Percentiles rank a stretch among this genome's conserved stretches.
Conservation (phyloP, 64 coral and sea anemone genomes). For the Pocillopora verrucosa region DNA sequence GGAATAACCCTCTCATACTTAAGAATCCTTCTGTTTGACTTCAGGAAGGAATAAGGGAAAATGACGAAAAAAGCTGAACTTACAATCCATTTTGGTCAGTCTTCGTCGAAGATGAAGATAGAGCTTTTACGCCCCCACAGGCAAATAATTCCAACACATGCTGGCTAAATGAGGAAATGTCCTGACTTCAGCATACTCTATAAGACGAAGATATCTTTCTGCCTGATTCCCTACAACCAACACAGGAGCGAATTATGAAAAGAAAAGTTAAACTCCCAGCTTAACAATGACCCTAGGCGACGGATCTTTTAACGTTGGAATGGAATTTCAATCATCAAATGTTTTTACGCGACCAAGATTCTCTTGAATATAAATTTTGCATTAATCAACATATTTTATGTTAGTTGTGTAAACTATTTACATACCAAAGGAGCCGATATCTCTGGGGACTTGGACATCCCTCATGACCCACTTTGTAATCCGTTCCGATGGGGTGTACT, state of each 20-base stretch:
- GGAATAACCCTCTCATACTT: no score
- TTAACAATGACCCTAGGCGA: background rate
- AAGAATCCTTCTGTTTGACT: no score
- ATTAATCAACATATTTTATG: slow-evolving; percentile 3
- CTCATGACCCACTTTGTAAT: no score
- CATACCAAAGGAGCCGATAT: slow-evolving; percentile 10
- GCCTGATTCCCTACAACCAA: background rate
- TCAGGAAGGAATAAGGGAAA: background rate
- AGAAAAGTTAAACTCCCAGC: background rate
- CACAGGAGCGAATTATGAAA: background rate
- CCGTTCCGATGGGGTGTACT: no score
- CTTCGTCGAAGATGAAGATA: background rate
- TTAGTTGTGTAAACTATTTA: slow-evolving; percentile 10
- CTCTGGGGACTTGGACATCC: no score
- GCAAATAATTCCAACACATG: slow-evolving; percentile 1
- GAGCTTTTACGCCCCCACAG: background rate
- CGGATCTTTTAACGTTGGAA: slow-evolving; percentile 3
- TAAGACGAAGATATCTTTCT: background rate
- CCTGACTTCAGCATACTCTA: background rate
- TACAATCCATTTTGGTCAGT: slow-evolving; percentile 17
- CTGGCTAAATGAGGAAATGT: background rate
- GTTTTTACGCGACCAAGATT: background rate
- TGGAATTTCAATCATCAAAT: slow-evolving; percentile 20
- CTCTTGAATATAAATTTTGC: background rate
- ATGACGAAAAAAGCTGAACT: background rate